Evolutionary conservation across 2,888 invertebrate genomes (phyloP), one percentile per base, ranked within the genome.

Genomic region (Synergus itoensis): DNA sequence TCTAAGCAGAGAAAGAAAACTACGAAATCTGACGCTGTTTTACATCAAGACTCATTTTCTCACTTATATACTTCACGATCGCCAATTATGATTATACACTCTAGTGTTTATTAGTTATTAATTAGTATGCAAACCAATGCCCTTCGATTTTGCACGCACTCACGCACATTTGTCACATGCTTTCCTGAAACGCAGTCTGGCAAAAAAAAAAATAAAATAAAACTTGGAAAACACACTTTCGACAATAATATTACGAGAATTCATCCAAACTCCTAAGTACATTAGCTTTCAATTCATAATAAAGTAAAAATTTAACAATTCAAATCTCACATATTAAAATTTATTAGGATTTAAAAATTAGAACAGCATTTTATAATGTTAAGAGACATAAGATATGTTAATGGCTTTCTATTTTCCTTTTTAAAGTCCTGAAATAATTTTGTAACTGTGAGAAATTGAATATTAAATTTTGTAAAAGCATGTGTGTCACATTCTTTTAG

Each of bases 111-210:
- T 5, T 73, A 57, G n/a, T 73, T 73, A 18, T 1, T 73, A 53
- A 36, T 57, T 73, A 73, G 73, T 73, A 73, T n/a, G 28, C 53
- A 53, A 53, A 73, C 18, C 3, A 48, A 73, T 73, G 73, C 53
- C 53, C 73, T 73, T 79, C 57, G 65, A 53, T 79, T 79, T 79
- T 76, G 64, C 79, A 79, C 65, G 63, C 76, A 76, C 64, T 28
- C 76, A 75, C 60, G 65, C 76, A 76, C 53, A 48, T 28, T 62
- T 62, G 4, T 62, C 69, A 73, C 53, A 57, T 57, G 28, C 53
- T 57, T 79, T 79, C 57, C 64, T 40, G 28, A 79, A 79, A 76
- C 63, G 63, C 73, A 60, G 45, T 18, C 43, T 45, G 41, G 48
- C 21, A 73, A 41, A 41, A 62, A 65, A 48, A 36, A 18, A 67